These are phyloP conservation scores for Sardinella longiceps DNA, from an alignment of 2,797 vertebrate species.

Conservation along the genomic window DNA sequence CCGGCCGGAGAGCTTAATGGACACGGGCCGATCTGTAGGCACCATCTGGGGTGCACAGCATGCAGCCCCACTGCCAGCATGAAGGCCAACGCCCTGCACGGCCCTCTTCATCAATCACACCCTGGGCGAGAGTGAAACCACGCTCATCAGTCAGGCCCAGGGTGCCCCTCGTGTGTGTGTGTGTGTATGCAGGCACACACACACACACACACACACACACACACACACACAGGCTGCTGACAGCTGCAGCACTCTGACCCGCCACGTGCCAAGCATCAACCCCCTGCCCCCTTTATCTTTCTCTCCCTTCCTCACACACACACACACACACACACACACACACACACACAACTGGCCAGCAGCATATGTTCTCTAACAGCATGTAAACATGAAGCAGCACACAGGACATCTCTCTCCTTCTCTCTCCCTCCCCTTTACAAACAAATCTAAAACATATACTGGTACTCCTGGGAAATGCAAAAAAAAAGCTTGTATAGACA, in stretches of 20 bases:
- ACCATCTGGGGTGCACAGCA: slow-evolving; percentile 7
- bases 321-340: neutral
- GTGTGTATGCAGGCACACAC: neutral
- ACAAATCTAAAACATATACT: neutral
- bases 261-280: slow-evolving; percentile 29
- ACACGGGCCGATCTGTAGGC: neutral
- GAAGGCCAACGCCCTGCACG: neutral
- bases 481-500: no score
- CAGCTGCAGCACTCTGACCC: slow-evolving; percentile 47
- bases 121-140: neutral
- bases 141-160: neutral
- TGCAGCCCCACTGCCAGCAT: neutral
- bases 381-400: neutral
- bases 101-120: neutral
- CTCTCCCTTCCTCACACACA: neutral
- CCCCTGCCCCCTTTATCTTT: neutral
- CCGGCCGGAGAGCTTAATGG: neutral
- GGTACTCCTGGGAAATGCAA: no score
- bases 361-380: slow-evolving; percentile 25
- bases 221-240: slow-evolving; percentile 23
- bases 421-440: neutral
- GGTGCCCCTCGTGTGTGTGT: neutral
- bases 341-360: slow-evolving; percentile 4
- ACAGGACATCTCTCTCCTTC: neutral
- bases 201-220: neutral